Base-by-base conservation (phyloP, 2,113 vertebrate species). In the Turdus rufiventris region DNA sequence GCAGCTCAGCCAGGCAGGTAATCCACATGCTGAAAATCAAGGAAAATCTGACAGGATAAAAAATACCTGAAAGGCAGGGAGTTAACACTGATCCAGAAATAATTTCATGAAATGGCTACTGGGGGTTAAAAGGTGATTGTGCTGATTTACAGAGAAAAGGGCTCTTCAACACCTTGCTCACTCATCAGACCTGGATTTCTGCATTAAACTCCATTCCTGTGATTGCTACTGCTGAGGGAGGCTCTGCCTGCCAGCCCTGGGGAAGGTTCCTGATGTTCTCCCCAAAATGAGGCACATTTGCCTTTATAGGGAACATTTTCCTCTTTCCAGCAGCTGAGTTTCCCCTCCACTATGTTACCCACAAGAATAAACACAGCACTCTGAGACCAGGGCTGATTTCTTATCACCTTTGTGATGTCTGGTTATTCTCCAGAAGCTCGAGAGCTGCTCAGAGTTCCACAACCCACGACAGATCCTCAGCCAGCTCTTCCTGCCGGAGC, bases 121-220 rank as follows among this genome's bases (percentile, higher is more conserved):
- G 61, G 38, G 34, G 65, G 5, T 31, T 33, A 13, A 48, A 78
- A 51, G 33, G 31, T 40, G 34, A n/a, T 6, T 20, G 57, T 38
- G 36, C 16, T 66, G 53, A 78, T 33, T 54, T 24, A 38, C 47
- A 76, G 65, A 65, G 62, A 21, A 36, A 67, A 73, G 24, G 58
- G 26, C 50, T 60, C 45, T 38, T 83, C 60, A 16, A 2, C 33
- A 33, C 40, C 79, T 13, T 34, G 18, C 85, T 63, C 23, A 5
- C 38, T 47, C 82, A 18, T 13, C 61, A 34, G 31, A 42, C 42
- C 38, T 34, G 53, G 33, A 16, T 70, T 75, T 93, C 4, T 62
- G 74, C 42, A 67, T 5, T 20, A 28, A 79, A n/a, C 18, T 28
- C 47, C 0, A 0, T 29, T 31, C 25, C 5, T 0, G 1, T 6